These are phyloP conservation scores for Benthochromis sp. DNA, from an alignment of 2,113 vertebrate species.

Conservation along the genomic window DNA sequence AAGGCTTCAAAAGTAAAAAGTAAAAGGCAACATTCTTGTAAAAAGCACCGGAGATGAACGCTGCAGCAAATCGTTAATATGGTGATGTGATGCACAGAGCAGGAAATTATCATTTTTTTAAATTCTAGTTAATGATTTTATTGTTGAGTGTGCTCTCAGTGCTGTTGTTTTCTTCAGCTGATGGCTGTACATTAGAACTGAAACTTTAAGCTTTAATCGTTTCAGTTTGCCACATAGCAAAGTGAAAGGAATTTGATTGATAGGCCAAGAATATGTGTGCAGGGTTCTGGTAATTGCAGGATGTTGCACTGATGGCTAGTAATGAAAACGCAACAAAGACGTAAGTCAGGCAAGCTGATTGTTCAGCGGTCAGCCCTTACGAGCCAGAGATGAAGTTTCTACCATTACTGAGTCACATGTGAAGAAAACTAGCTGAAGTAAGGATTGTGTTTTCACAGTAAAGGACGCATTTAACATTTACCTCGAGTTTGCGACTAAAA, in stretches of 20 bases:
- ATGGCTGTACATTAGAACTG: not conserved
- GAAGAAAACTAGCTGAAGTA: not conserved
- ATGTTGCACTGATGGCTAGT: not conserved
- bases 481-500: fast-evolving
- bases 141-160: not conserved
- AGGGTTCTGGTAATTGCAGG: not conserved
- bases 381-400: not conserved
- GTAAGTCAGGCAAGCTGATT: not conserved
- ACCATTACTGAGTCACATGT: not conserved
- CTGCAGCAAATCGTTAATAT: not conserved
- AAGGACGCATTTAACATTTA: not conserved
- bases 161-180: not conserved
- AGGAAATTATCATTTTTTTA: not conserved
- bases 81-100: not conserved
- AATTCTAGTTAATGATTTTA: not conserved
- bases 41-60: not conserved
- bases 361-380: not conserved
- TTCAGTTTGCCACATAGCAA: not conserved
- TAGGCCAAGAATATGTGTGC: not conserved
- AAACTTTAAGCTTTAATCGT: not conserved
- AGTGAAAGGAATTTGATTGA: not conserved
- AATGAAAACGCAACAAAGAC: not conserved
- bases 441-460: not conserved
- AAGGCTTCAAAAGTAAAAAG: not conserved
- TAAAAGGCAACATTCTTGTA: not conserved